Conservation (phyloP, 2,797 vertebrate species). For the Tokudaia muenninki region DNA sequence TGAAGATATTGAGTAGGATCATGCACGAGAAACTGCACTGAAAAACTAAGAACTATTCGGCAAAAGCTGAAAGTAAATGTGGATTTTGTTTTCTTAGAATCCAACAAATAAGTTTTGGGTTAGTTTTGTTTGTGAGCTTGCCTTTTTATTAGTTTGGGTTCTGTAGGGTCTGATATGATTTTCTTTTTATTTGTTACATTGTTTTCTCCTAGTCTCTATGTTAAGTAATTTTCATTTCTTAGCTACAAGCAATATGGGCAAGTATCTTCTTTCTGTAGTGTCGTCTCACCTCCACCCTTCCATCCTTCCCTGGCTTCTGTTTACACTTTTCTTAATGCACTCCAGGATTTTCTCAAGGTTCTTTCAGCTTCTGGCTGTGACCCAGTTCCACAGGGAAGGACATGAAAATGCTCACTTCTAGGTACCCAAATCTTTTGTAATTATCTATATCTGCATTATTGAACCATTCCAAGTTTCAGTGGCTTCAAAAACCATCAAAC, state of each 20-base stretch:
- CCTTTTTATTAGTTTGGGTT: neutral
- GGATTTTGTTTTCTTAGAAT: neutral
- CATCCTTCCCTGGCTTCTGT: neutral
- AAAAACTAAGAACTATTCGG: neutral
- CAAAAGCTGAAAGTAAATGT: neutral
- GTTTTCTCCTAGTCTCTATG: neutral
- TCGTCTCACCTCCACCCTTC: neutral
- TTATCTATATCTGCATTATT: neutral
- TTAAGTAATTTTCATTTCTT: slow-evolving; percentile 51
- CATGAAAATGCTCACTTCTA: neutral
- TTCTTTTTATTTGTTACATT: neutral
- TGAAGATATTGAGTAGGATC: neutral
- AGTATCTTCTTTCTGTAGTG: neutral
- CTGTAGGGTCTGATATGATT: neutral
- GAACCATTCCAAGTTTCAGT: neutral
- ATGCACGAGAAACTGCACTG: neutral
- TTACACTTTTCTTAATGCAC: neutral
- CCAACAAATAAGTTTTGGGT: neutral
- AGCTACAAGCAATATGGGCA: neutral
- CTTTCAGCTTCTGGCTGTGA: neutral
- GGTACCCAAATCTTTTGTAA: neutral
- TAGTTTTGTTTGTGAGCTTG: neutral
- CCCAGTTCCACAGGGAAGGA: neutral
- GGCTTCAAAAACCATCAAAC: neutral
- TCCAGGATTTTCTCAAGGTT: neutral